Conservation (phyloP, 2,797 vertebrate genomes). For the Micropoecilia bifurca region DNA sequence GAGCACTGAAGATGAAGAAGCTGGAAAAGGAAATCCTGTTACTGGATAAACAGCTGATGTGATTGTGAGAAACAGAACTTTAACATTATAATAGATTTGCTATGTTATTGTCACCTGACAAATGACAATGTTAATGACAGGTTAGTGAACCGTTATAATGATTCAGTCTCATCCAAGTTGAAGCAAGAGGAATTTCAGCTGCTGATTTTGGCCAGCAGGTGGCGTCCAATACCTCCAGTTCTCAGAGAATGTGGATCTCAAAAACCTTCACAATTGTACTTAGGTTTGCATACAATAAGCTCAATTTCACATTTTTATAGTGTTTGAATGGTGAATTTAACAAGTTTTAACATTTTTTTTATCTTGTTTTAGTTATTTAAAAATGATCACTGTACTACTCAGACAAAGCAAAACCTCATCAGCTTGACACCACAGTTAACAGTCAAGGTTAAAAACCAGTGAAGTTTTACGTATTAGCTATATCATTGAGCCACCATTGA, state of each 20-base stretch:
- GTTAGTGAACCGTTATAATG: neutral
- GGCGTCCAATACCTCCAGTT: neutral
- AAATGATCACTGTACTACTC: neutral
- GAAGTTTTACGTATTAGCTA: neutral
- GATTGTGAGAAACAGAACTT: constrained; percentile 19
- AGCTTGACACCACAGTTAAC: neutral
- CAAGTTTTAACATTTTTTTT: neutral
- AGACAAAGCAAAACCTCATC: neutral
- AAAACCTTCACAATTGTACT: neutral
- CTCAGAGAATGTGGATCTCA: neutral
- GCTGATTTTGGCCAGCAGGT: neutral
- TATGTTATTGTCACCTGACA: neutral
- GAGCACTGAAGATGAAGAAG: constrained; percentile 74
- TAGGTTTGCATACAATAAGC: neutral
- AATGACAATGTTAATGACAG: constrained; percentile 6
- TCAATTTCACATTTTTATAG: neutral
- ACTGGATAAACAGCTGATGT: constrained; percentile 69
- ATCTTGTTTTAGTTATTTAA: neutral
- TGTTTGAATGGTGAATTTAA: neutral
- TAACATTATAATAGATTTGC: constrained; percentile 10
- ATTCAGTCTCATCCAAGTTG: neutral
- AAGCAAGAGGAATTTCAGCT: neutral
- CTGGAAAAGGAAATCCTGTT: constrained; percentile 73
- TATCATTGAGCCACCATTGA: neutral
- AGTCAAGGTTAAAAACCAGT: neutral